Evolutionary conservation across 1,140 invertebrate species (phyloP).

Genomic region (Gryon sp.): DNA sequence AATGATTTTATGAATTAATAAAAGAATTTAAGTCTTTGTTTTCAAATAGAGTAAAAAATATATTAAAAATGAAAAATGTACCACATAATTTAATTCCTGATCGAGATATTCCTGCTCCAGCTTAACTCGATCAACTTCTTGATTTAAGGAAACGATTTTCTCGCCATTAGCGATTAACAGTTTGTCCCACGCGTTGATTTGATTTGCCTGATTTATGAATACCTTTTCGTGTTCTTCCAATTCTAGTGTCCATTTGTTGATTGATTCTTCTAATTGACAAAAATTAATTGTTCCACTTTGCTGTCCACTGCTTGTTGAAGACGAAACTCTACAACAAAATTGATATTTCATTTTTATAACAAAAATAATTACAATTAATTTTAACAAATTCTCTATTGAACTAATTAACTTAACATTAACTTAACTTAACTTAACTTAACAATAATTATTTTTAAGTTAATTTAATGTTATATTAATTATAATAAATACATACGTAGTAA

Average conservation of each 20-base stretch:
- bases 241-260: slow-evolving; percentile 97
- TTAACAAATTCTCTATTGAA: not conserved
- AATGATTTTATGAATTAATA: slow-evolving; percentile 3
- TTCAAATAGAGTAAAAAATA: no score
- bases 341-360: no score
- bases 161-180: slow-evolving; percentile 94
- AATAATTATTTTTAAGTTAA: no score
- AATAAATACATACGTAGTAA: slow-evolving; percentile 80
- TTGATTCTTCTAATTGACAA: slow-evolving; percentile 93
- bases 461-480: no score
- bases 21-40: no score
- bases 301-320: slow-evolving; percentile 75
- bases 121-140: slow-evolving; percentile 91
- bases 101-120: slow-evolving; percentile 93
- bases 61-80: slow-evolving; percentile 66
- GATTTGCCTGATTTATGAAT: slow-evolving; percentile 95
- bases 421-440: no score
- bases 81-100: slow-evolving; percentile 96
- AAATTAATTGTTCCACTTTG: slow-evolving; percentile 86
- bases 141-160: slow-evolving; percentile 93
- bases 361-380: not conserved
- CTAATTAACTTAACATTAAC: no score
- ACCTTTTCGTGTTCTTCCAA: slow-evolving; percentile 95
- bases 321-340: slow-evolving; percentile 73
- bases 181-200: slow-evolving; percentile 96